Evolutionary conservation across 30 jellyfish, hydroid and myxozoan species (phyloP), one percentile per base, ranked within the genome.

Genomic region (Cassiopea xamachana): DNA sequence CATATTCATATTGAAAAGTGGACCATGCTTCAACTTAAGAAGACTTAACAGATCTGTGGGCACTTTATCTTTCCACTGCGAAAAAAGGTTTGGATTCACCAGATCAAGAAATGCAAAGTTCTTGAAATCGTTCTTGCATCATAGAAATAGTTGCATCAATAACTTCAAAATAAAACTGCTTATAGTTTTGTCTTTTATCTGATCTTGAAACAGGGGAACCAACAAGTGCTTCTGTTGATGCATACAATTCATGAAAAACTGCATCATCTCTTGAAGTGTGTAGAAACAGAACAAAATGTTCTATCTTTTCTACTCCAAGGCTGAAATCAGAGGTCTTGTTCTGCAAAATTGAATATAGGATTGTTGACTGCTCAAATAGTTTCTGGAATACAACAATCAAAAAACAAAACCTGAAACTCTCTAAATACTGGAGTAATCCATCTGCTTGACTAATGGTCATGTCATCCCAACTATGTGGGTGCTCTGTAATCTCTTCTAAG

Each of bases 381-480:
- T 71, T 77, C 46, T 89, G 50, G 60, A 89, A 87, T 8, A 89
- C 51, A 12, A n/a, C 50, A 16, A 79, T 10, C 87, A 71, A 48
- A 60, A 79, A 89, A 64, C 96, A 89, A 58, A 89, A 78, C 78
- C 45, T 2, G 46, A 89, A 89, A 60, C 92, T 89, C 9, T 68
- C 69, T 5, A 68, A 81, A 69, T 89, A 60, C 73, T 89, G 91
- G 60, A 89, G 58, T 2, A 89, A 80, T 1, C 90, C 94, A 70
- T 78, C 80, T n/a, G 87, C 92, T 69, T 79, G 87, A 19, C 49
- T 1, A 1, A 89, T 7, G 13, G 96, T 69, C 3, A 86, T 46
- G 76, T 87, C 90, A 79, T 75, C 91, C 90, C 75, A 87, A n/a
- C 90, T 16, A 10, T 69, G 83, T 46, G 94, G 90, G 15, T 78